Evolutionary conservation across 2,113 vertebrate genomes (phyloP).

Genomic region (Sturnus vulgaris): DNA sequence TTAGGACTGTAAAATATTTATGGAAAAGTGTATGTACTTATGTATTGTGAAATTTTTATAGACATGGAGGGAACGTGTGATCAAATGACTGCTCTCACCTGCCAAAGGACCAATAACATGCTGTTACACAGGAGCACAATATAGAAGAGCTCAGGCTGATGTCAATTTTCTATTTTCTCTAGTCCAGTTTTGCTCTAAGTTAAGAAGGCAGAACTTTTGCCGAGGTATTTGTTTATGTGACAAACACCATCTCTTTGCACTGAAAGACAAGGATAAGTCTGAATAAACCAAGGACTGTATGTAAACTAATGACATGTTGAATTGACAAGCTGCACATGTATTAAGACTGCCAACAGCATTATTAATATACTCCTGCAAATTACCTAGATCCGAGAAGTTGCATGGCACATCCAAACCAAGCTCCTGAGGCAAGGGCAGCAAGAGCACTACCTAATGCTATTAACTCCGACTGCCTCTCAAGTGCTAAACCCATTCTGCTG

Average conservation of each 20-base stretch:
- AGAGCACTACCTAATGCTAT: background rate
- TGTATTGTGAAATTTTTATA: background rate
- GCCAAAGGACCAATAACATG: background rate
- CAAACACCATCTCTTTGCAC: background rate
- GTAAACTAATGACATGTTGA: background rate
- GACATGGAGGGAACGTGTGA: background rate
- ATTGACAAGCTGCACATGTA: background rate
- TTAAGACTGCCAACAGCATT: background rate
- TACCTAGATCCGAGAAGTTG: background rate
- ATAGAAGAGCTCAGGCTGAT: background rate
- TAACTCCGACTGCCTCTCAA: background rate
- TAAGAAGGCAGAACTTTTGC: background rate
- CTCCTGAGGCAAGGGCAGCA: background rate
- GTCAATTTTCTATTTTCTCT: background rate
- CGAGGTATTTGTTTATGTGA: background rate
- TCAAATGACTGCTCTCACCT: slow-evolving; percentile 25
- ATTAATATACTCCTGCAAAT: background rate
- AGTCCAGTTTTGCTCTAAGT: background rate
- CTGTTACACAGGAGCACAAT: background rate
- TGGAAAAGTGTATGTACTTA: background rate
- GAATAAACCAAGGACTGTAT: background rate
- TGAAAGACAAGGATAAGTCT: background rate
- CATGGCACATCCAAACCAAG: background rate
- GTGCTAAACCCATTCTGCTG: background rate
- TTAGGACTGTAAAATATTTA: slow-evolving; percentile 8